phyloP scores from a whole-genome alignment of 2,797 vertebrate species.

The Catamblyrhynchus diadema region DNA sequence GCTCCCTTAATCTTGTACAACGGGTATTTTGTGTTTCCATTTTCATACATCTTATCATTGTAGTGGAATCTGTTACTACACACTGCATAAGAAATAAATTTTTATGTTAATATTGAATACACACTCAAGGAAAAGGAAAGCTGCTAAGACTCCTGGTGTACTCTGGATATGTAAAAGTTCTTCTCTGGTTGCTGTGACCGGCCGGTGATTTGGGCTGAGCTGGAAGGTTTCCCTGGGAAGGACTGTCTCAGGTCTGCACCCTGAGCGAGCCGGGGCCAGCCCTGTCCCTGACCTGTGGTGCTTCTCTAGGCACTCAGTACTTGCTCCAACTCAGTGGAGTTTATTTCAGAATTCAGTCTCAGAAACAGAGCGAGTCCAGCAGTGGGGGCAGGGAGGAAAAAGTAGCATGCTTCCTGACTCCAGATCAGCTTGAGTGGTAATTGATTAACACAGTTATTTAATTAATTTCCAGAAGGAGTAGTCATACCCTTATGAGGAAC shows the following conservation, averaged over 20 bases:
- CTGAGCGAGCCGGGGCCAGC: accelerated
- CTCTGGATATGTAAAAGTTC: background rate
- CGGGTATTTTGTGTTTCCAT: background rate
- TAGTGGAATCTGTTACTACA: background rate
- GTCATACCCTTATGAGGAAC: background rate
- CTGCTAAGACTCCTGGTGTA: background rate
- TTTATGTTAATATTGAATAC: background rate
- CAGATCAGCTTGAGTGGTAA: background rate
- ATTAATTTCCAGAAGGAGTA: background rate
- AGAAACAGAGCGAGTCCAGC: background rate
- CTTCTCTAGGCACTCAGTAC: background rate
- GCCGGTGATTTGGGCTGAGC: accelerated
- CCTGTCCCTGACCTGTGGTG: background rate
- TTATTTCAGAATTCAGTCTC: background rate
- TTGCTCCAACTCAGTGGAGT: accelerated
- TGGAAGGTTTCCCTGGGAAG: background rate
- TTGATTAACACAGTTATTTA: background rate
- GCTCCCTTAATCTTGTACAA: background rate
- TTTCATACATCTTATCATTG: background rate
- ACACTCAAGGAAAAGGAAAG: background rate
- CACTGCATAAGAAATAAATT: background rate
- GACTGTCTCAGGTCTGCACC: background rate
- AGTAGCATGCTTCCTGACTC: background rate
- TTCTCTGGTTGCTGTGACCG: accelerated
- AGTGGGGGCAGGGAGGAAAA: no score